phyloP scores from a whole-genome alignment of 1,140 invertebrate species.

The Harlomillsia oculata region DNA sequence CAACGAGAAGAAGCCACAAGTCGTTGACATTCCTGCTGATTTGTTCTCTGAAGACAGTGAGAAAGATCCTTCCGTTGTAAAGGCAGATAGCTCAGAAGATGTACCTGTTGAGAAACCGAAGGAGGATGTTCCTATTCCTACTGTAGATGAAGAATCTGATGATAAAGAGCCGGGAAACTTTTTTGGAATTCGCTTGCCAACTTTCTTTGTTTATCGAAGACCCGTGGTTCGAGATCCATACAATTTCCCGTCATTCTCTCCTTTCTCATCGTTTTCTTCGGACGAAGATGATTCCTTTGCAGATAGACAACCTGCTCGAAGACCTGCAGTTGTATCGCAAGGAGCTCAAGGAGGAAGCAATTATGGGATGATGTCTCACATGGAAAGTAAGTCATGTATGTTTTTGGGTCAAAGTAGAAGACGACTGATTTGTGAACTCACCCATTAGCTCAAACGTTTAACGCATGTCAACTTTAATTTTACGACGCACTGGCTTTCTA shows the following conservation, averaged over 20 bases:
- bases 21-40: slow-evolving; percentile 19
- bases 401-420: not conserved
- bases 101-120: not conserved
- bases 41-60: slow-evolving; percentile 4
- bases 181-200: slow-evolving; percentile 24
- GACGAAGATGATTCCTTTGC: not conserved
- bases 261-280: slow-evolving; percentile 14
- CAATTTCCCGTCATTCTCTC: slow-evolving; percentile 8
- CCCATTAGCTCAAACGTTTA: too few species aligned
- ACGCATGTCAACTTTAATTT: too few species aligned
- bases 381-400: slow-evolving; percentile 18
- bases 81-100: not conserved
- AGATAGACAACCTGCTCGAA: not conserved
- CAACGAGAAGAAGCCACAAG: not conserved
- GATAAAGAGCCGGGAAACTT: slow-evolving; percentile 1
- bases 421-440: not conserved
- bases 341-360: not conserved
- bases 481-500: too few species aligned
- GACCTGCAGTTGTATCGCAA: not conserved
- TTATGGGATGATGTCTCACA: slow-evolving; percentile 13
- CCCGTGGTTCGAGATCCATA: slow-evolving; percentile 31
- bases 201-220: slow-evolving; percentile 28
- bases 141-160: not conserved
- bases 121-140: not conserved
- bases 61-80: not conserved